Conservation (phyloP, 2,888 invertebrate species). For the Plemyria rubiginata region DNA sequence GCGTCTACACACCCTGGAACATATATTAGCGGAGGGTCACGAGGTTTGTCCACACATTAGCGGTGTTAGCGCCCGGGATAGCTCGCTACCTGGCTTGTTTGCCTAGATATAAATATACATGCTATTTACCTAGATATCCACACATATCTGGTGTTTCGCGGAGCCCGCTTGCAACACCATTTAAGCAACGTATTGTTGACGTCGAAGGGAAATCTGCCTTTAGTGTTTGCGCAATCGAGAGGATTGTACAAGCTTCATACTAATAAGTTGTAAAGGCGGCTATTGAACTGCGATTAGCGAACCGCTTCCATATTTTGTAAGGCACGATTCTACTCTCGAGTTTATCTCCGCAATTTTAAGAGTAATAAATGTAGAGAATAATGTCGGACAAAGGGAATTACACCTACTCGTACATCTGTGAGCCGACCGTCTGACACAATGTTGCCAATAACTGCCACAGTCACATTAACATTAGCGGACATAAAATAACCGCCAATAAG, state of each 20-base stretch:
- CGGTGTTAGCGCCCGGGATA: constrained; percentile 76
- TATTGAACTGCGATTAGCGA: constrained; percentile 50
- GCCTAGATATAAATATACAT: constrained; percentile 62
- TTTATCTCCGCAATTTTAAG: constrained; percentile 33
- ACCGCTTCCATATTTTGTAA: constrained; percentile 41
- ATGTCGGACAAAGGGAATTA: constrained; percentile 46
- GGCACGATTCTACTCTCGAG: constrained; percentile 32
- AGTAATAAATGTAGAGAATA: constrained; percentile 42
- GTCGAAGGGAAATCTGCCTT: constrained; percentile 75
- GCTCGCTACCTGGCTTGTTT: constrained; percentile 70
- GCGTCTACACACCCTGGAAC: constrained; percentile 75
- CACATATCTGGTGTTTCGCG: constrained; percentile 66
- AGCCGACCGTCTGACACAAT: constrained; percentile 62
- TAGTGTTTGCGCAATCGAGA: constrained; percentile 66
- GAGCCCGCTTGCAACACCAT: constrained; percentile 70
- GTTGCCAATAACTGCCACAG: constrained; percentile 74
- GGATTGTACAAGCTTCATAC: constrained; percentile 67
- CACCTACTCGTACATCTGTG: constrained; percentile 36
- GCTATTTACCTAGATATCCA: constrained; percentile 72
- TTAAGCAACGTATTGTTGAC: constrained; percentile 74
- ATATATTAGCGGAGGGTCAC: constrained; percentile 82
- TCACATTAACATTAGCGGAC: constrained; percentile 80
- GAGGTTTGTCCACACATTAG: constrained; percentile 83
- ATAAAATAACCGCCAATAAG: constrained; percentile 84
- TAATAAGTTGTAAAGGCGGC: constrained; percentile 61